Conservation (phyloP, 2,113 vertebrate genomes). For the Ramphastos sulfuratus region DNA sequence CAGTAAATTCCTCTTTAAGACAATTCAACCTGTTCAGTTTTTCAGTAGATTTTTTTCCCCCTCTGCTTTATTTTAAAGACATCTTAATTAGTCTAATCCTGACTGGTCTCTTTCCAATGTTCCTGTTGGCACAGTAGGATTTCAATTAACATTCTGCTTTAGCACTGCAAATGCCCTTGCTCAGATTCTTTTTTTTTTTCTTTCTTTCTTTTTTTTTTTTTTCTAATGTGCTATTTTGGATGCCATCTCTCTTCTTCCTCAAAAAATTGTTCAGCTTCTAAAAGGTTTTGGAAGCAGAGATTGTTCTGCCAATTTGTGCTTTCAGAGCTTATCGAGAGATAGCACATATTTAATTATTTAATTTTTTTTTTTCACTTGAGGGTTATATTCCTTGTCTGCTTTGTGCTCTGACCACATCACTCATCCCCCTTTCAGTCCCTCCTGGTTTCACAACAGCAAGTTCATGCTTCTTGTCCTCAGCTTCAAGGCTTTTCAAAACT, state of each 20-base stretch:
- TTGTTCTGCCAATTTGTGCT: conserved; percentile 39
- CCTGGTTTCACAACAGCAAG: conserved; percentile 32
- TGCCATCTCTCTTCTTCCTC: conserved; percentile 65
- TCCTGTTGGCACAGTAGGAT: conserved; percentile 83
- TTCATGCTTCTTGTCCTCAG: conserved; percentile 31
- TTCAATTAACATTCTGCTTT: conserved; percentile 83
- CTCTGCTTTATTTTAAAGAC: conserved; percentile 75
- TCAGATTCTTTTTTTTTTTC: conserved; percentile 33
- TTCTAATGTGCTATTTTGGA: conserved; percentile 69
- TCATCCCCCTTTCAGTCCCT: background rate
- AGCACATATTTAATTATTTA: background rate
- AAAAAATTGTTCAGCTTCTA: conserved; percentile 54
- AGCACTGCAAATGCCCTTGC: conserved; percentile 76
- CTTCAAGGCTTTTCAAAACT: conserved; percentile 28
- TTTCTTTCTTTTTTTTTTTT: background rate
- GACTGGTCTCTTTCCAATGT: conserved; percentile 83
- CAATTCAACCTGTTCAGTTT: conserved; percentile 76
- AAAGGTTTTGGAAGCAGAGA: conserved; percentile 58
- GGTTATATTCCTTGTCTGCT: background rate
- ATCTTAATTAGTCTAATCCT: conserved; percentile 86
- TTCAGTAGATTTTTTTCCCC: conserved; percentile 23
- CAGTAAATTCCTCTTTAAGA: conserved; percentile 76
- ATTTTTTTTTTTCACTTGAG: background rate
- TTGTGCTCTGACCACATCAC: conserved; percentile 21
- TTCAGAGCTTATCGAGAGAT: conserved; percentile 34